These are phyloP conservation scores for Tangara arthus DNA, from an alignment of 2,797 vertebrate genomes.

Conservation along the genomic window DNA sequence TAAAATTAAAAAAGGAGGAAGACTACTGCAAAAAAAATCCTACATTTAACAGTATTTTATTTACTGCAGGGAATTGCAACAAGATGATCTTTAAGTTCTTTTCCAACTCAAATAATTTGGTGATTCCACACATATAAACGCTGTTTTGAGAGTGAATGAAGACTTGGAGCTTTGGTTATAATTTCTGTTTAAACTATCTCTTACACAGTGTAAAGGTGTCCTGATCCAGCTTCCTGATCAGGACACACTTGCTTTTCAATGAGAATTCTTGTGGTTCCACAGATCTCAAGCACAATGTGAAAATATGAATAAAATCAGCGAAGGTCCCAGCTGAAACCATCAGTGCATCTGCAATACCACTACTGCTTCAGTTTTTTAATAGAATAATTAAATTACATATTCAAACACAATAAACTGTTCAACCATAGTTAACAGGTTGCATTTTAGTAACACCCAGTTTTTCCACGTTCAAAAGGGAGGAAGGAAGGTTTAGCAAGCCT, in stretches of 20 bases:
- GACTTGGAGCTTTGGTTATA: background rate
- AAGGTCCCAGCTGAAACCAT: background rate
- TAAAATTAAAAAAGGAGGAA: background rate
- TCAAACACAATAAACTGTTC: background rate
- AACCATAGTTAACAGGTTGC: accelerated
- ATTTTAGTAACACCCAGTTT: background rate
- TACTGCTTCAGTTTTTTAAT: accelerated
- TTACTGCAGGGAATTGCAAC: background rate
- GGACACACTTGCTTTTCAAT: background rate
- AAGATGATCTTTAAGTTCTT: background rate
- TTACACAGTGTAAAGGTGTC: accelerated
- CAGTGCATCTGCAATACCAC: background rate
- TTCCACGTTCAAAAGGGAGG: background rate
- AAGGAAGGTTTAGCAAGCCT: background rate
- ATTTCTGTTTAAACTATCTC: background rate
- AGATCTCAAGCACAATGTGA: background rate
- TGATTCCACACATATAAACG: background rate
- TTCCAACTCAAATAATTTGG: background rate
- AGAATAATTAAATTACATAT: background rate
- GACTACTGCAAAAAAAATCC: background rate
- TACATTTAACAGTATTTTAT: background rate
- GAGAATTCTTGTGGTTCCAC: background rate
- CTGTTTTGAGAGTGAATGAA: background rate
- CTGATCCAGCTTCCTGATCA: background rate
- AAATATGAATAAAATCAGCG: background rate